Conservation (phyloP, 2,888 invertebrate genomes). For the Cheilosia vernalis region DNA sequence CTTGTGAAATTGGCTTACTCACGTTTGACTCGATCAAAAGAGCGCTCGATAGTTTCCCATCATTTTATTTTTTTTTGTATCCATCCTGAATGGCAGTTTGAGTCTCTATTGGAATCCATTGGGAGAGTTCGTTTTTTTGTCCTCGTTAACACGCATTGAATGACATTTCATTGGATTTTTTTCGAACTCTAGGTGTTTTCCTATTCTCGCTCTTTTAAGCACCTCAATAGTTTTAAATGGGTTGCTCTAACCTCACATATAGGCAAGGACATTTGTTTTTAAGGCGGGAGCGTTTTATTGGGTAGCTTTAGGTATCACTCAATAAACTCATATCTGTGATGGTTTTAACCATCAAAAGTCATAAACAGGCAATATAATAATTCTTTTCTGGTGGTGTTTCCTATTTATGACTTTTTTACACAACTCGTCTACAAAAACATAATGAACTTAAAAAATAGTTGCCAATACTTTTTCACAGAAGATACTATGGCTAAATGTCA, state of each 20-base stretch:
- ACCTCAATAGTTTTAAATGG: neutral
- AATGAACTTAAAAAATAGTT: neutral
- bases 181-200: neutral
- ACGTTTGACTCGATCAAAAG: conserved; percentile 4
- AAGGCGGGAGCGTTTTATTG: neutral
- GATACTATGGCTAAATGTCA: neutral
- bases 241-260: neutral
- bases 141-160: conserved; percentile 20
- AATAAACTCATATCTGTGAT: too few species aligned
- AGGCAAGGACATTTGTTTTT: neutral
- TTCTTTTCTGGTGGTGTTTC: neutral
- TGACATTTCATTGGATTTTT: conserved; percentile 20
- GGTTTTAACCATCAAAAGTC: too few species aligned
- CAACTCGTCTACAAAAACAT: too few species aligned
- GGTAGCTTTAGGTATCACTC: neutral
- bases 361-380: neutral
- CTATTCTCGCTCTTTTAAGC: neutral
- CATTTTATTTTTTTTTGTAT: neutral
- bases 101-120: conserved; percentile 6
- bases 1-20: conserved; percentile 25
- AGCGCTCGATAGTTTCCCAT: conserved; percentile 17
- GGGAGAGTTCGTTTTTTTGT: neutral
- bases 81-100: neutral
- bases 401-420: too few species aligned
- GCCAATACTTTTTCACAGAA: neutral